These are phyloP conservation scores for Gobionotothen gibberifrons DNA, from an alignment of 2,797 vertebrate genomes.

Conservation along the genomic window DNA sequence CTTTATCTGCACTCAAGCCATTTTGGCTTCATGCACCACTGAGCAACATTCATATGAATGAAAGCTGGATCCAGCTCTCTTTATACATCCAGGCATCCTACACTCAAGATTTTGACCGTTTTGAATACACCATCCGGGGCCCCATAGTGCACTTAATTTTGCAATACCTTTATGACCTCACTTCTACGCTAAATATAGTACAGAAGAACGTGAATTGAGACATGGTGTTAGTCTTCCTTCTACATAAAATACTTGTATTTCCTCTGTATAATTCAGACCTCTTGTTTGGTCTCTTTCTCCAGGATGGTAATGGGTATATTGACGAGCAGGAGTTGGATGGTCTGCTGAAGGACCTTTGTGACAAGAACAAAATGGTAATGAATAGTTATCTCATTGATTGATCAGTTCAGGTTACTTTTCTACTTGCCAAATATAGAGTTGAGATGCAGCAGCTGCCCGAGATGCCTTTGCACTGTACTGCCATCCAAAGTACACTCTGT, in stretches of 20 bases:
- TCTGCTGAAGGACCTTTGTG: conserved; percentile 93
- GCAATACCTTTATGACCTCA: too few relatives aligned
- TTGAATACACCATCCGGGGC: too few relatives aligned
- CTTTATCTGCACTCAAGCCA: too few relatives aligned
- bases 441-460: conserved; percentile 20
- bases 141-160: too few relatives aligned
- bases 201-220: too few relatives aligned
- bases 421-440: conserved; percentile 60
- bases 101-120: too few relatives aligned
- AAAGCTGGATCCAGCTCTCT: too few relatives aligned
- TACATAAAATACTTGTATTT: not conserved
- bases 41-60: too few relatives aligned
- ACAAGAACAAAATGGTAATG: conserved; percentile 96
- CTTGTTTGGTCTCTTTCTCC: conserved; percentile 31
- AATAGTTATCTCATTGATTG: conserved; percentile 61
- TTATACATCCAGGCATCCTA: too few relatives aligned
- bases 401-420: conserved; percentile 55
- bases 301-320: conserved; percentile 96
- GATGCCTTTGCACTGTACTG: conserved; percentile 23
- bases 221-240: not conserved
- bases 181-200: too few relatives aligned
- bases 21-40: too few relatives aligned
- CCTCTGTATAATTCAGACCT: conserved; percentile 13
- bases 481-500: conserved; percentile 1
- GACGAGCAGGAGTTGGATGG: conserved; percentile 96